Evolutionary conservation across 2,113 vertebrate species (phyloP), one percentile per base, ranked within the genome.

Genomic region (human): DNA sequence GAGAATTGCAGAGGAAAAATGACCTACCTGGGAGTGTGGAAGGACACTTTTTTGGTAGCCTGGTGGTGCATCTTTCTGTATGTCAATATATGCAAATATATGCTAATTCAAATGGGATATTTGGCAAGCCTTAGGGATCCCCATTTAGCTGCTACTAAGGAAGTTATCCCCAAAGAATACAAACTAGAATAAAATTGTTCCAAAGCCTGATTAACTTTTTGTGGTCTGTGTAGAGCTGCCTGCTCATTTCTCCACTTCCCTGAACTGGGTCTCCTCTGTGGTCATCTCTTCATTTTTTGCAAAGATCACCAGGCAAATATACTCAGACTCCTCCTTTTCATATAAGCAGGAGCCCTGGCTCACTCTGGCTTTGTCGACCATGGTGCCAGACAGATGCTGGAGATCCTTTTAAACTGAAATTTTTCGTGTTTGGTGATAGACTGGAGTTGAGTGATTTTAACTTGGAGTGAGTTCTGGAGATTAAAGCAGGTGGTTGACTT

Each of bases 71-170:
- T 94, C 50, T 12, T 20, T 90, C 80, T 97, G 66, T 96, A 55
- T 94, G 95, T 85, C 94, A 96, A 57, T 95, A 57, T 93, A 97
- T 97, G 91, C 90, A 97, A 98, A 97, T 86, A 18, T 94, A 98
- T 97, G 81, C 84, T 97, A 96, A 98, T 98, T 96, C 82, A 95
- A 98, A 97, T 90, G 61, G 43, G 48, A 90, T 98, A 91, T 97
- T 98, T 98, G 96, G 94, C 75, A 97, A 96, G 75, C 85, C 30
- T 92, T 79, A 97, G 93, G 83, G 97, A 93, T 96, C 75, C 73
- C 59, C 89, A n/a, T 98, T 98, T 97, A 98, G 90, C 66, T 93
- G 96, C 68, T 97, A 43, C 91, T 97, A 81, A 98, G 45, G 59
- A 97, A 97, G n/a, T 40, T 72, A 87, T 98, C 72, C 38, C 52